Conservation (phyloP, 1,140 invertebrate species). For the Drosophila nebulosa region DNA sequence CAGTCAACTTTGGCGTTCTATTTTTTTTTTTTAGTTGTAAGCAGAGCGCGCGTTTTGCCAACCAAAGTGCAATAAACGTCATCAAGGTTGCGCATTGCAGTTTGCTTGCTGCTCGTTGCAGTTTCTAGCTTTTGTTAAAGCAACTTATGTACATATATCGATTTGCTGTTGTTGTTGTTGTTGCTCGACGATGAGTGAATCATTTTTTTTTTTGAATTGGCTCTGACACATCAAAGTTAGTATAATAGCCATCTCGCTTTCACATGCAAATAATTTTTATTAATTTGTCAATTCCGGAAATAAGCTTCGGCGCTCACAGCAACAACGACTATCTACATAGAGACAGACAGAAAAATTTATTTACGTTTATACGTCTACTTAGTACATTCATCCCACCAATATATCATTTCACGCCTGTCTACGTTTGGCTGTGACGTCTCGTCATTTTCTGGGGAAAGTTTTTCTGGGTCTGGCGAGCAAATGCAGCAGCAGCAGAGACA, state of each 20-base stretch:
- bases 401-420: constrained; percentile 42
- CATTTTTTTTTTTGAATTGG: constrained; percentile 14
- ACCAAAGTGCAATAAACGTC: constrained; percentile 72
- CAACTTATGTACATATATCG: constrained; percentile 10
- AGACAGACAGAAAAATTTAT: background rate
- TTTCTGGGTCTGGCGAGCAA: background rate
- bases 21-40: constrained; percentile 38
- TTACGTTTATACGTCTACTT: background rate
- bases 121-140: constrained; percentile 20
- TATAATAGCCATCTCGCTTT: constrained; percentile 19
- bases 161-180: background rate
- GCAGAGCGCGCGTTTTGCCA: constrained; percentile 30
- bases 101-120: constrained; percentile 12
- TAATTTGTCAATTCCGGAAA: constrained; percentile 61
- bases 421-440: background rate
- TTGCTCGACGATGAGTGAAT: constrained; percentile 33
- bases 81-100: constrained; percentile 60
- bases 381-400: constrained; percentile 22
- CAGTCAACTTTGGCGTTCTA: constrained; percentile 54
- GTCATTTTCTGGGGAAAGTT: constrained; percentile 6
- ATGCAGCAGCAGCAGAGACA: constrained; percentile 1
- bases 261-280: constrained; percentile 47
- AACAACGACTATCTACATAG: background rate
- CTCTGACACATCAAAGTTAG: background rate
- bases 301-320: constrained; percentile 38